phyloP scores from a whole-genome alignment of 2,888 invertebrate genomes.

The Rhagonycha lutea region DNA sequence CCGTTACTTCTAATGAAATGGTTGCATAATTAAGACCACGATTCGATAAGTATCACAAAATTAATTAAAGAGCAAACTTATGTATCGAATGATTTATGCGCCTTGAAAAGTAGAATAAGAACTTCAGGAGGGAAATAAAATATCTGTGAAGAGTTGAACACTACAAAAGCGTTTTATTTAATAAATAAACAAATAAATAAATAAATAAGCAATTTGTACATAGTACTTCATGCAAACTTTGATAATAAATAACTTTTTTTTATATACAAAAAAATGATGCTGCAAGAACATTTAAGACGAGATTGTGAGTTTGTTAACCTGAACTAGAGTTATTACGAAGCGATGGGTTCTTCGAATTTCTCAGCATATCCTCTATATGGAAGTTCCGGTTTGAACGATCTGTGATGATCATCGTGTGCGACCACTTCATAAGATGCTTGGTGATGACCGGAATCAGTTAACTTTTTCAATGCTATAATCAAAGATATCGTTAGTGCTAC shows the following conservation, averaged over 20 bases:
- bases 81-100: neutral
- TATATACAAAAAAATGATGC: neutral
- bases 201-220: neutral
- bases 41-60: neutral
- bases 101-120: neutral
- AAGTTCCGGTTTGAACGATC: constrained; percentile 67
- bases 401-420: constrained; percentile 64
- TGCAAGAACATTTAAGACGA: neutral
- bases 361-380: constrained; percentile 59
- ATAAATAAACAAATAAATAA: neutral
- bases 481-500: constrained; percentile 78
- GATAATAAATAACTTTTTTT: neutral
- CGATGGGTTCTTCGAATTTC: constrained; percentile 7
- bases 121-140: neutral
- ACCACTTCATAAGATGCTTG: constrained; percentile 79
- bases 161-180: neutral
- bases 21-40: neutral
- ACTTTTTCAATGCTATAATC: constrained; percentile 74
- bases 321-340: constrained; percentile 13
- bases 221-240: neutral
- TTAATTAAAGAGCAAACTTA: neutral
- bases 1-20: neutral
- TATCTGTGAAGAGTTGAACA: neutral
- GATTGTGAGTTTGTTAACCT: constrained; percentile 8
- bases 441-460: constrained; percentile 70